Evolutionary conservation across 2,888 invertebrate genomes (phyloP).

Genomic region (Drosophila flavopinicola): DNA sequence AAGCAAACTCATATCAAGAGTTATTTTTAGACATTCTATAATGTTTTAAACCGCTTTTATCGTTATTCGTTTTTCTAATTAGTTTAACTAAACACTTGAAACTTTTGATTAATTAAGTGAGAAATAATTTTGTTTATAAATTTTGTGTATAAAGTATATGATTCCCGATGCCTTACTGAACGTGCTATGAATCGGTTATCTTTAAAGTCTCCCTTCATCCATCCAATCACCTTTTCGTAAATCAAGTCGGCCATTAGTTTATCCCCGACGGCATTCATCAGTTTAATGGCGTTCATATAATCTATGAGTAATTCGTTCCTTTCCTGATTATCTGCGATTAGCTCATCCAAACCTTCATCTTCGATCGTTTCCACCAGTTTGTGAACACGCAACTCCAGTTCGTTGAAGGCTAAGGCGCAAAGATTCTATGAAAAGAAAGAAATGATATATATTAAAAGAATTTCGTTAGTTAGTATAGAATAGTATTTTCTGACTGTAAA

Average conservation of each 20-base stretch:
- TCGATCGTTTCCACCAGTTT: constrained; percentile 38
- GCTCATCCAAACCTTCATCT: constrained; percentile 31
- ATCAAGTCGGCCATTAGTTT: constrained; percentile 28
- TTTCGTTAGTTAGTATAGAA: too few relatives aligned
- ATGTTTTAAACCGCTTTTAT: too few relatives aligned
- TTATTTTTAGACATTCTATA: too few relatives aligned
- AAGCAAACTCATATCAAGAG: too few relatives aligned
- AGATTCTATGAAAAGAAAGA: constrained; percentile 46
- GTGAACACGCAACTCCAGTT: constrained; percentile 55
- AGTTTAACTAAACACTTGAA: too few relatives aligned
- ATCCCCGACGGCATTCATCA: constrained; percentile 45
- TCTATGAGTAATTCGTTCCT: constrained; percentile 34
- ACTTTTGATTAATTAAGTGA: too few relatives aligned
- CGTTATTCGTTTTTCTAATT: too few relatives aligned
- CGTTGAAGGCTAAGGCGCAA: constrained; percentile 51
- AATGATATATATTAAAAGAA: not conserved
- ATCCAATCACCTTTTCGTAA: constrained; percentile 42
- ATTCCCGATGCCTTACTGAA: too few relatives aligned
- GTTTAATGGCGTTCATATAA: constrained; percentile 54
- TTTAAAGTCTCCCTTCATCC: not conserved
- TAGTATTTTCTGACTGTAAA: constrained; percentile 63
- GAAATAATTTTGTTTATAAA: too few relatives aligned
- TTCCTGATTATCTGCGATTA: not conserved
- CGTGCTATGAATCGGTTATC: too few relatives aligned
- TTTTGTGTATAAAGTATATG: too few relatives aligned